Evolutionary conservation across 2,113 vertebrate genomes (phyloP).

Genomic region (Coryphaenoides rupestris): DNA sequence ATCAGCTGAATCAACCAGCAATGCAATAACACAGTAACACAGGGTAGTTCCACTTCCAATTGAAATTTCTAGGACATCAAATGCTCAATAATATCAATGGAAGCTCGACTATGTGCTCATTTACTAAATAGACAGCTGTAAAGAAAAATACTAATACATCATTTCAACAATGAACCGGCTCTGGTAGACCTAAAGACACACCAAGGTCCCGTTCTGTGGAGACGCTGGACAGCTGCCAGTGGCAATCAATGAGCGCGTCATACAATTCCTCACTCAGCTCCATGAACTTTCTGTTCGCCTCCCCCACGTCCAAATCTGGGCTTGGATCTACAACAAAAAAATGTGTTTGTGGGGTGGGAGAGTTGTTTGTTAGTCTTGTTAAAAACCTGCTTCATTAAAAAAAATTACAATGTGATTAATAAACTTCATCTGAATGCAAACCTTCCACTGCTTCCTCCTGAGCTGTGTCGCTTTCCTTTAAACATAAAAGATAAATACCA

Average conservation of each 20-base stretch:
- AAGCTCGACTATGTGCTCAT: neutral
- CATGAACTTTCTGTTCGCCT: slow-evolving; percentile 88
- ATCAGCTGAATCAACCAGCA: no score
- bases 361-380: neutral
- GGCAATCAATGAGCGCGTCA: slow-evolving; percentile 84
- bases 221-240: slow-evolving; percentile 84
- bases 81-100: no score
- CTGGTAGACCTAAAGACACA: slow-evolving; percentile 16
- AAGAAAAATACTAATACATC: neutral
- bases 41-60: no score
- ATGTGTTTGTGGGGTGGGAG: no score
- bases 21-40: no score
- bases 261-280: slow-evolving; percentile 91
- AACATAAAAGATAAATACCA: slow-evolving; percentile 19
- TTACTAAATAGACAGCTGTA: neutral
- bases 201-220: slow-evolving; percentile 71
- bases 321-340: slow-evolving; percentile 73
- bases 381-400: neutral
- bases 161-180: slow-evolving; percentile 42
- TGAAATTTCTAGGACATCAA: no score
- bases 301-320: slow-evolving; percentile 79
- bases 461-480: slow-evolving; percentile 80
- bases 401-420: neutral
- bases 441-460: slow-evolving; percentile 87
- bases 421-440: slow-evolving; percentile 36